Evolutionary conservation across 2,797 vertebrate genomes (phyloP), one percentile per base, ranked within the genome.

Genomic region (Galago senegalensis): DNA sequence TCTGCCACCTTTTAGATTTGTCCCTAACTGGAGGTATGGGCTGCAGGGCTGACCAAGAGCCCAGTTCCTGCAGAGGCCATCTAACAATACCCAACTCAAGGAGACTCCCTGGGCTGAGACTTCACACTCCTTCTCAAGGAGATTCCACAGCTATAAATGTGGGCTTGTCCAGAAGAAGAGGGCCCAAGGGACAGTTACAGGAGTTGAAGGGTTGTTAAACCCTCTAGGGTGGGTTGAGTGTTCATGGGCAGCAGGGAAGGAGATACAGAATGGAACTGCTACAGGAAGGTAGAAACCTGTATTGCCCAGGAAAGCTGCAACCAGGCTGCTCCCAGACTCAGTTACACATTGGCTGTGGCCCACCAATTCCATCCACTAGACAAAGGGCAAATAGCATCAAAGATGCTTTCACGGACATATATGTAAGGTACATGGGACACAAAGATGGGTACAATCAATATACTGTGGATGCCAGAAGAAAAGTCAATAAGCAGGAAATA

Each of bases 371-470:
- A 43, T 80, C 73, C 84, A 87, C 29, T 84, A 93, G 91, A 87
- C 73, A 70, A 70, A 81, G 1, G 31, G 7, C 53, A 67, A 83
- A 53, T 34, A 87, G 23, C 49, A 82, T 49, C 56, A 27, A 73
- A 92, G 67, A 67, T 69, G 73, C 82, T 92, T 56, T 83, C 65
- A 76, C 5, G 80, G 79, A 79, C 21, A 37, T 37, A 80, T 23
- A 34, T 5, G 60, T 37, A 73, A 61, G 63, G 76, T 72, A 88
- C 60, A 25, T 49, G 83, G 31, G 21, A 81, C 9, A n/a, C 72
- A 77, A 77, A 85, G 31, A 37, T 83, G 69, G 80, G 85, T 46
- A 63, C 61, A 72, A 89, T 88, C 86, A 77, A 77, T 70, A 63
- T 1, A 40, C 6, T 1, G 3, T 72, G 58, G 84, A 89, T 0